Percentiles rank a stretch among this genome's conserved stretches.
Evolutionary conservation across 2,888 invertebrate species (phyloP).

Genomic region (Leptinotarsa haldemani): DNA sequence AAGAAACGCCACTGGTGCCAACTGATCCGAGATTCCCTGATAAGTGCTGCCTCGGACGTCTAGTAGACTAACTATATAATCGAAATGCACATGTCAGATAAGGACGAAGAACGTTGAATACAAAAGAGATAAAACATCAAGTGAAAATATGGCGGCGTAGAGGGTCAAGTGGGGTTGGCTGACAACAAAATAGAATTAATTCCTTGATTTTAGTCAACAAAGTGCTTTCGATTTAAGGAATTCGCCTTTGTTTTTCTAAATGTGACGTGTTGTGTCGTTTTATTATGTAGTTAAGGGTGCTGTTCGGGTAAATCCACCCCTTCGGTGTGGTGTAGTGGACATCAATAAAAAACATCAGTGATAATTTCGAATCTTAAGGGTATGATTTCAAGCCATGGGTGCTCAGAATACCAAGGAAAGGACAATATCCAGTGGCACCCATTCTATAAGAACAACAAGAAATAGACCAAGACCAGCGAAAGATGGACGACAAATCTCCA

Average conservation of each 20-base stretch:
- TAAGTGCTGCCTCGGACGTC: slow-evolving; percentile 55
- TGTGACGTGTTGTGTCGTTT: slow-evolving; percentile 48
- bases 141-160: slow-evolving; percentile 61
- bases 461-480: slow-evolving; percentile 81
- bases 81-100: slow-evolving; percentile 68
- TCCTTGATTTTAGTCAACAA: slow-evolving; percentile 56
- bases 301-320: slow-evolving; percentile 52
- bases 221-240: slow-evolving; percentile 50
- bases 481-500: slow-evolving; percentile 87
- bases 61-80: slow-evolving; percentile 67
- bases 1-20: slow-evolving; percentile 29
- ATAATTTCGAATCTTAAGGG: slow-evolving; percentile 62
- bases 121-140: slow-evolving; percentile 48
- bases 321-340: slow-evolving; percentile 58
- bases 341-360: slow-evolving; percentile 59
- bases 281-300: slow-evolving; percentile 53
- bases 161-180: slow-evolving; percentile 64
- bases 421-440: slow-evolving; percentile 77
- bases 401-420: slow-evolving; percentile 95
- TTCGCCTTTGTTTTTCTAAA: slow-evolving; percentile 26
- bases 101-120: slow-evolving; percentile 40
- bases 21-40: neutral
- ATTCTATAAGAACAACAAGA: slow-evolving; percentile 78
- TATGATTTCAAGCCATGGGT: slow-evolving; percentile 78
- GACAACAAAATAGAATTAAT: slow-evolving; percentile 54